These are phyloP conservation scores for Drosophila equinoxialis DNA, from an alignment of 1,140 invertebrate species.

Conservation along the genomic window DNA sequence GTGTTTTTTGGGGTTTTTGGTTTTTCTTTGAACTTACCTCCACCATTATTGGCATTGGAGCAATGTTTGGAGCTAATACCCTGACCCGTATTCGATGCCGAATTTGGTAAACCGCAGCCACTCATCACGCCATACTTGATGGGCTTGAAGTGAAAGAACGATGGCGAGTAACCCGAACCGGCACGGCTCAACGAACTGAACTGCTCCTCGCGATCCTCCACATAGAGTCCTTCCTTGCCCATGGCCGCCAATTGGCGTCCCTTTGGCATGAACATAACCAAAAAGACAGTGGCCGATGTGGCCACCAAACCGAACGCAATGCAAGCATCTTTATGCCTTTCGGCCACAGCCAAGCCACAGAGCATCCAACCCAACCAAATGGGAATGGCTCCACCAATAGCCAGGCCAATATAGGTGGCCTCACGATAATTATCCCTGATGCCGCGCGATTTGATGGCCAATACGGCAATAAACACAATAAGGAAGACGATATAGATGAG, in stretches of 20 bases:
- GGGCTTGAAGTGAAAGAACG: conserved; percentile 95
- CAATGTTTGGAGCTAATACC: conserved; percentile 77
- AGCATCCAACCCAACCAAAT: conserved; percentile 94
- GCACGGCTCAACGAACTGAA: conserved; percentile 90
- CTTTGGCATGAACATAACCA: conserved; percentile 97
- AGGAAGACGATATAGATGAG: conserved; percentile 92
- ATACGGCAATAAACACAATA: conserved; percentile 91
- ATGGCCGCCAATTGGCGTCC: conserved; percentile 94
- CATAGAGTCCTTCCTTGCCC: conserved; percentile 91
- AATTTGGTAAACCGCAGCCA: conserved; percentile 73
- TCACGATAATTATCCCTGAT: conserved; percentile 97
- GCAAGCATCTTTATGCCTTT: conserved; percentile 92
- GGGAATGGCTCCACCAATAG: conserved; percentile 91
- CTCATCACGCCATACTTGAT: conserved; percentile 88
- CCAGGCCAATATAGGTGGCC: conserved; percentile 93
- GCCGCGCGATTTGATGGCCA: conserved; percentile 92
- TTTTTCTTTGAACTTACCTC: conserved; percentile 84
- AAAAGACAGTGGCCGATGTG: conserved; percentile 92
- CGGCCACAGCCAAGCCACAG: conserved; percentile 89
- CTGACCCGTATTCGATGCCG: conserved; percentile 78
- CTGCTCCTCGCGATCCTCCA: conserved; percentile 90
- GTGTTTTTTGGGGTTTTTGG: not conserved
- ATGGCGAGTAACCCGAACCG: conserved; percentile 93
- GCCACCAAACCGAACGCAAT: conserved; percentile 93
- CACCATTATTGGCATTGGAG: conserved; percentile 85